Evolutionary conservation across 2,113 vertebrate genomes (phyloP).

Genomic region (Motacilla alba): DNA sequence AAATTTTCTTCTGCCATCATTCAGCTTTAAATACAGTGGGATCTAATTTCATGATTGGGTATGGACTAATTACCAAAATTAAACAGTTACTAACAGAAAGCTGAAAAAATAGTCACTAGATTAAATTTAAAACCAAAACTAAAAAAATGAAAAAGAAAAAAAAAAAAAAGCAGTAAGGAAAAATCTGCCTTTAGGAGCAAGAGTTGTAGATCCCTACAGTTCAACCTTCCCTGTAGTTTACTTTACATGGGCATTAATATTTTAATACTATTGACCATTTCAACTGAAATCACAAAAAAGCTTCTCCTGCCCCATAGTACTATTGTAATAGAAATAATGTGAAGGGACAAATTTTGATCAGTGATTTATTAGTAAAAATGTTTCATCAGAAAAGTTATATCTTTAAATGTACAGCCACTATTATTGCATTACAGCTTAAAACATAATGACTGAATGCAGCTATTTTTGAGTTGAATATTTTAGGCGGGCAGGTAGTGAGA

Average conservation of each 20-base stretch:
- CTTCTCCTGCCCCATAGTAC: fast-evolving
- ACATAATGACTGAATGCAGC: background rate
- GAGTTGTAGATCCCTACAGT: background rate
- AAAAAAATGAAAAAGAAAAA: background rate
- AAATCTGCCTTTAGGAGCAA: background rate
- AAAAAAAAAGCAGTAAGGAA: fast-evolving
- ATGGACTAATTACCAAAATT: background rate
- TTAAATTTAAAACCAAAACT: background rate
- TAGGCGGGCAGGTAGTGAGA: background rate
- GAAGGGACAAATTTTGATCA: background rate
- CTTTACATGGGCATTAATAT: background rate
- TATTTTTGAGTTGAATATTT: background rate
- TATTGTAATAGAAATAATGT: background rate
- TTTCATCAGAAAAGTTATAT: background rate
- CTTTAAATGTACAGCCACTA: background rate
- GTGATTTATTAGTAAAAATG: fast-evolving
- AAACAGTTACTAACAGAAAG: background rate
- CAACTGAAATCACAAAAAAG: background rate
- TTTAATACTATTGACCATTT: background rate
- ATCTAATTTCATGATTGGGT: fast-evolving
- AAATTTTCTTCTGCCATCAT: background rate
- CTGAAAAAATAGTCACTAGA: background rate
- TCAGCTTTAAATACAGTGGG: background rate
- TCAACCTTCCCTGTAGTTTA: background rate
- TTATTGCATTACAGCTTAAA: background rate